phyloP scores from a whole-genome alignment of 1,140 invertebrate genomes.

The Anastrepha obliqua region DNA sequence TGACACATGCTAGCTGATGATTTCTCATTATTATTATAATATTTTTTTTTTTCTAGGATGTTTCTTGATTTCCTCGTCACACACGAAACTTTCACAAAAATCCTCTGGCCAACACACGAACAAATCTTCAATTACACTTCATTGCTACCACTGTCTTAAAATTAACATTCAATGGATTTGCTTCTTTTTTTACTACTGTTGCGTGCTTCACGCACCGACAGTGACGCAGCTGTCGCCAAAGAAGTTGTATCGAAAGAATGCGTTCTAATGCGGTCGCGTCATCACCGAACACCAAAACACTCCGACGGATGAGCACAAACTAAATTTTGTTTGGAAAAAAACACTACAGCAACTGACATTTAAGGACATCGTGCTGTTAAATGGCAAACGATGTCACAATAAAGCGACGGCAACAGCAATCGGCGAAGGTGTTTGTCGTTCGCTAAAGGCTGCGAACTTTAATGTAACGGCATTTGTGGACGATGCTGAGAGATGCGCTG shows the following conservation, averaged over 20 bases:
- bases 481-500: neutral
- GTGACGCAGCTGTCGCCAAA: neutral
- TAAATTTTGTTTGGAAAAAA: slow-evolving; percentile 49
- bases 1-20: too few relatives aligned
- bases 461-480: neutral
- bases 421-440: neutral
- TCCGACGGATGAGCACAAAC: slow-evolving; percentile 52
- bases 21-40: neutral
- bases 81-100: neutral
- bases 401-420: neutral
- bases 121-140: neutral
- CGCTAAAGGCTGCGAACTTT: neutral
- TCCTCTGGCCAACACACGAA: neutral
- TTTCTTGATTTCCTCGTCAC: neutral
- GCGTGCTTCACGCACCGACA: neutral
- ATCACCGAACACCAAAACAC: slow-evolving; percentile 49
- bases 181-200: neutral
- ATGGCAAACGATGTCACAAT: slow-evolving; percentile 33
- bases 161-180: neutral
- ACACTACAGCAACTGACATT: slow-evolving; percentile 34
- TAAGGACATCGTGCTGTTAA: slow-evolving; percentile 45
- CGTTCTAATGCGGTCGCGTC: slow-evolving; percentile 40
- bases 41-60: neutral
- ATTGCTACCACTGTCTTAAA: neutral
- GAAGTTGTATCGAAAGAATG: neutral